phyloP scores from a whole-genome alignment of 30 jellyfish, hydroid and myxozoan genomes.

The Rhopilema esculentum region DNA sequence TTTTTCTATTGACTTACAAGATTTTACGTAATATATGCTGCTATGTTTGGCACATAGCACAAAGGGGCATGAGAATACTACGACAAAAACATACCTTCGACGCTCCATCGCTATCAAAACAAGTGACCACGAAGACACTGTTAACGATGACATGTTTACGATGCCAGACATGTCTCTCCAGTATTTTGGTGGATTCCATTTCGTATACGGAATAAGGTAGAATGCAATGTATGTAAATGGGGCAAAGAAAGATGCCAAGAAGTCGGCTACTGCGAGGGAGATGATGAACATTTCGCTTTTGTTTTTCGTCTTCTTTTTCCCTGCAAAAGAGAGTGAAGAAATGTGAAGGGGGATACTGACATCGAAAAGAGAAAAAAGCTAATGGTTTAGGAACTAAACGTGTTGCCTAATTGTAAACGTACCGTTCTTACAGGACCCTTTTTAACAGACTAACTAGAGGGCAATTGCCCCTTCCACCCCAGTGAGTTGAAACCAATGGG shows the following conservation, averaged over 20 bases:
- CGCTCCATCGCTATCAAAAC: slow-evolving; percentile 8
- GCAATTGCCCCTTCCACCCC: too few species aligned
- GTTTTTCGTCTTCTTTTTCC: background rate
- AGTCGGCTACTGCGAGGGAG: background rate
- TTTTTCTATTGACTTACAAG: too few species aligned
- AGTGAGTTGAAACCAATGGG: too few species aligned
- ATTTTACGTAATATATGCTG: too few species aligned
- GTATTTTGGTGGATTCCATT: background rate
- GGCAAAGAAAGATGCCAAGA: background rate
- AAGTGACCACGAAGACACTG: background rate
- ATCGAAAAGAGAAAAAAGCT: too few species aligned
- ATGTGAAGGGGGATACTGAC: too few species aligned
- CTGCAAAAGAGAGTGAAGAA: background rate
- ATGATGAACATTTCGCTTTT: background rate
- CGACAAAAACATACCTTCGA: background rate
- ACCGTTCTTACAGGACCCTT: too few species aligned
- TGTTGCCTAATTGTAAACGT: too few species aligned
- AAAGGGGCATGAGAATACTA: too few species aligned
- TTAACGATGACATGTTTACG: background rate
- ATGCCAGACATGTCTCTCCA: background rate
- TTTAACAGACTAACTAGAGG: too few species aligned
- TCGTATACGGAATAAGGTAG: background rate
- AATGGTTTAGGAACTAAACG: too few species aligned
- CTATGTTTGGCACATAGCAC: too few species aligned
- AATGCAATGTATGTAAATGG: background rate